Base-by-base conservation (phyloP, 2,113 vertebrate genomes). In the Oryzias celebensis region DNA sequence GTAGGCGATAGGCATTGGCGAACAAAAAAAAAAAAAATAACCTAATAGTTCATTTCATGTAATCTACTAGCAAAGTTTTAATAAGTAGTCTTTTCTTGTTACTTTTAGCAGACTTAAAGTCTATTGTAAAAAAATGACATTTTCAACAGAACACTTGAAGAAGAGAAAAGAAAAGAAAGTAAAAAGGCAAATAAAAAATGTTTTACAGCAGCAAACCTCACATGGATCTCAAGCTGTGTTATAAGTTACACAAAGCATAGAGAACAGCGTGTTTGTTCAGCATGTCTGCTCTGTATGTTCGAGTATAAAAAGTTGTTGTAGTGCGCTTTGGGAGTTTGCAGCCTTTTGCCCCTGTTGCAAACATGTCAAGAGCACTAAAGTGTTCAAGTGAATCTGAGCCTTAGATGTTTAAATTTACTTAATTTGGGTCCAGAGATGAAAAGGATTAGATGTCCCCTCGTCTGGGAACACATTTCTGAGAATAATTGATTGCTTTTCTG, bases 401-500 rank as follows among this genome's bases (percentile, higher is more conserved):
- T 63, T 26, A 31, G 65, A 75, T 26, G 48, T 22, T 52, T 54
- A 70, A 62, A 77, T 76, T 41, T 62, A 55, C 64, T 77, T 59
- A 67, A 71, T 83, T 79, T 74, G 52, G 22, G 14, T 52, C 46
- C 60, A 16, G n/a, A 45, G 49, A 47, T 71, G 62, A 58, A 62
- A 43, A 47, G 75, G 74, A 82, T 87, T 78, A 84, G 52, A 69
- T 74, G 83, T 69, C 53, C 64, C 47, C 50, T 41, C 71, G 65
- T 58, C 60, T 55, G 62, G 50, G 67, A 42, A 46, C 70, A 62
- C 71, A 31, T 71, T 85, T 85, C 82, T 55, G 54, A 75, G 86
- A 85, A 80, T 62, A 80, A 80, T 74, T 76, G 75, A 85, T 83
- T 82, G 66, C 42, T 72, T 86, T 48, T 78, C 82, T 48, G 61